Base-by-base conservation (phyloP, 2,888 invertebrate species). In the Clitarchus hookeri region DNA sequence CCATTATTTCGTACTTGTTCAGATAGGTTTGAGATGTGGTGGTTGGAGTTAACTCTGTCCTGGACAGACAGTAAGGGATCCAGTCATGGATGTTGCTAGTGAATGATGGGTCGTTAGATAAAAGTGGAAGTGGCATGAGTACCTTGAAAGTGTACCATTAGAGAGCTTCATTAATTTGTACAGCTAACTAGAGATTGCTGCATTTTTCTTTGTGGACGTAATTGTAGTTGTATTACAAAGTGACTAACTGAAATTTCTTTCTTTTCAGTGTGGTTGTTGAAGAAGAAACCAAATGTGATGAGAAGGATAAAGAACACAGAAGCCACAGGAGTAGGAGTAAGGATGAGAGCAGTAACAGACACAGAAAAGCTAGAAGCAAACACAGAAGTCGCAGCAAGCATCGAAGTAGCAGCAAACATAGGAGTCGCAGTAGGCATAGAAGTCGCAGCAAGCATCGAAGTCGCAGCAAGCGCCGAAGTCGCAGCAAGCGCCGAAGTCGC, bases 401-500 rank as follows among this genome's bases (percentile, higher is more conserved):
- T 78, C 25, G 80, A 25, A 84, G 84, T 25, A 84, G 78, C 83
- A 86, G 83, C 65, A 82, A 82, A 27, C 85, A 84, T 6, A 44
- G 48, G 77, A 79, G 44, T 77, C 79, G 84, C 86, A 86, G 83
- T 65, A 83, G 65, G 25, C 85, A 84, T 8, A 44, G 53, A 84
- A 79, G 44, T 36, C 79, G 84, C 86, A 86, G 83, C 82, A 83
- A 77, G n/a, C 85, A 84, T 8, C 44, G 53, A 79, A 79, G 44
- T 77, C 84, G 84, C 84, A 86, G 83, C 65, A 83, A 65, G 25
- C 85, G 83, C 9, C 82, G 78, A 44, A 78, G 88, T 53, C 85
- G 80, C 16, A 85, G 87, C 48, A 84, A 84, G 77, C 54, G 86
- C 4, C 89, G 86, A 83, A 88, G 88, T 2, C 88, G 87, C 86